A percentile compares a stretch with the other conserved stretches of the same genome.
Conservation (phyloP, 2,113 vertebrate species). For the Triplophysa dalaica region DNA sequence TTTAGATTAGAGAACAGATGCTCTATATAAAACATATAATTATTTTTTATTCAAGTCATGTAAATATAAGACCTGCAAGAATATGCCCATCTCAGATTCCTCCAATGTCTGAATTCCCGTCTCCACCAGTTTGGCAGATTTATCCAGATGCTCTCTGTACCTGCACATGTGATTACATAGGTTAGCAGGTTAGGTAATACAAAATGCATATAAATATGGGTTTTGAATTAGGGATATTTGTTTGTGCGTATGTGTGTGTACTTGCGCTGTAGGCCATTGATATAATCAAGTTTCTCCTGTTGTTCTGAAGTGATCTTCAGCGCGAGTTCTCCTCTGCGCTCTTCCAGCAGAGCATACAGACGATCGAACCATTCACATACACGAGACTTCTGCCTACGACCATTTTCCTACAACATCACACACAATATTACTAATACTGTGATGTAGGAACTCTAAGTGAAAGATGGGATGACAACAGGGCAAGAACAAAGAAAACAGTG, state of each 20-base stretch:
- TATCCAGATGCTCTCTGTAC: slow-evolving; percentile 86
- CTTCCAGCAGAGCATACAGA: slow-evolving; percentile 89
- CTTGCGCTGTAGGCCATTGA: slow-evolving; percentile 83
- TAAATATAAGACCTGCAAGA: slow-evolving; percentile 83
- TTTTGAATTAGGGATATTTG: not conserved
- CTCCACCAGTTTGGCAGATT: slow-evolving; percentile 85
- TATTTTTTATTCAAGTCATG: not conserved
- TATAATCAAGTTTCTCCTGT: slow-evolving; percentile 87
- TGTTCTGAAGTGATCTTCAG: slow-evolving; percentile 85
- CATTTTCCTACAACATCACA: slow-evolving; percentile 80
- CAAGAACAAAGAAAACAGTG: not conserved
- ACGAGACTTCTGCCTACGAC: slow-evolving; percentile 88
- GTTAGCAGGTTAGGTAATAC: not conserved
- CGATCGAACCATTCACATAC: slow-evolving; percentile 93
- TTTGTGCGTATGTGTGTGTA: slow-evolving; percentile 62
- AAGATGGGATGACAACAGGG: not conserved
- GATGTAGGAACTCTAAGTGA: not conserved
- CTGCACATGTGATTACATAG: slow-evolving; percentile 57
- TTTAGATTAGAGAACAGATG: slow-evolving; percentile 1
- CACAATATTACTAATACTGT: not conserved
- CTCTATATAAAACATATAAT: too few relatives aligned
- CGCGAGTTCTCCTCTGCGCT: slow-evolving; percentile 87
- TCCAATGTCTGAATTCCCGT: slow-evolving; percentile 93
- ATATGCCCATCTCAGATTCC: slow-evolving; percentile 90
- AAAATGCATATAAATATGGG: too few relatives aligned